phyloP scores from a whole-genome alignment of 2,113 vertebrate genomes.

The Macroglossus sobrinus region DNA sequence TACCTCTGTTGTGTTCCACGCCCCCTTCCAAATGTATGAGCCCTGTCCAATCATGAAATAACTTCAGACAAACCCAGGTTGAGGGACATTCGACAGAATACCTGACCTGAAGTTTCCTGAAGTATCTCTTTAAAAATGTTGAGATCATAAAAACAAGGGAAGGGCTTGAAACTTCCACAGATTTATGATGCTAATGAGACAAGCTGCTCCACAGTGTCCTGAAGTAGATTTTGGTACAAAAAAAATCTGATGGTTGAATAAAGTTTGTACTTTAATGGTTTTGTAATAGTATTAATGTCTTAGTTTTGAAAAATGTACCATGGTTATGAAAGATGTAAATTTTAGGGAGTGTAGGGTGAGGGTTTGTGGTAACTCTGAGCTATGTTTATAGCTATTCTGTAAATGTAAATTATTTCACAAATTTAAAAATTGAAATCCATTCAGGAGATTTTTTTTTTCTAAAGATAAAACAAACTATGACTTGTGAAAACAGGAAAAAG shows the following conservation, averaged over 20 bases:
- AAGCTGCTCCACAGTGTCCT: neutral
- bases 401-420: conserved; percentile 7
- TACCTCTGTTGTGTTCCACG: neutral
- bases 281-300: neutral
- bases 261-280: neutral
- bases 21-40: neutral
- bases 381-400: neutral
- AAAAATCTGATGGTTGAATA: neutral
- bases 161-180: neutral
- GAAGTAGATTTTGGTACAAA: neutral
- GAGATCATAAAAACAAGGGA: neutral
- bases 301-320: neutral
- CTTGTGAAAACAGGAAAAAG: neutral
- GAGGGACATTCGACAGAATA: neutral
- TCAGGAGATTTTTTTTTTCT: conserved; percentile 9
- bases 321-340: neutral
- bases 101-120: neutral
- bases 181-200: too few species aligned
- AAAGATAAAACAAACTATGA: conserved; percentile 11
- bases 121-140: neutral
- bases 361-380: neutral
- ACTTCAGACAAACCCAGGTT: neutral
- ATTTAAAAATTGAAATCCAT: neutral
- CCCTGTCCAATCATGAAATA: neutral
- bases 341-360: neutral